Percentiles rank a stretch among this genome's conserved stretches.
Evolutionary conservation across 2,888 invertebrate species (phyloP).

Genomic region (Acronicta psi): DNA sequence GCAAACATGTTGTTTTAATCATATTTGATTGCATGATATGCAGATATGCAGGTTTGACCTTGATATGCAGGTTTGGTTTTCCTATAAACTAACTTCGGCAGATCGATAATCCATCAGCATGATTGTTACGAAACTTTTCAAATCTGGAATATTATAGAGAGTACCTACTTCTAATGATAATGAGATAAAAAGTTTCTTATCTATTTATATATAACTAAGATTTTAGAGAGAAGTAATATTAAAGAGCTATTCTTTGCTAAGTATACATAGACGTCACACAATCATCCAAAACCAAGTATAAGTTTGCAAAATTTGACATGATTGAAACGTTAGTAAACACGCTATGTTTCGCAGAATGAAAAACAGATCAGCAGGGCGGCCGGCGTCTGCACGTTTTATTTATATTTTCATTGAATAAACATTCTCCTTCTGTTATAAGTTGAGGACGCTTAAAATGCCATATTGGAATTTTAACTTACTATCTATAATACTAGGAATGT

Average conservation of each 20-base stretch:
- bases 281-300: slow-evolving; percentile 11
- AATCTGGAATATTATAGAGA: no score
- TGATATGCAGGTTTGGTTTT: no score
- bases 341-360: slow-evolving; percentile 66
- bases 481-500: slow-evolving; percentile 12
- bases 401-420: slow-evolving; percentile 76
- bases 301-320: slow-evolving; percentile 21
- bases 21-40: no score
- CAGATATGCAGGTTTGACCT: no score
- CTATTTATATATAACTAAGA: no score
- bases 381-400: slow-evolving; percentile 74
- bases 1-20: no score
- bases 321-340: slow-evolving; percentile 40
- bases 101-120: no score
- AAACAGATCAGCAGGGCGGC: slow-evolving; percentile 74
- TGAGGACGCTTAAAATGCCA: slow-evolving; percentile 46
- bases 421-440: slow-evolving; percentile 52
- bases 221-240: no score
- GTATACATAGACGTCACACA: slow-evolving; percentile 3
- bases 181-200: no score
- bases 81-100: no score
- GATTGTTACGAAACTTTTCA: no score
- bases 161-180: no score
- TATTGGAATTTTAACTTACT: slow-evolving; percentile 23
- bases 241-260: not conserved